phyloP scores from a whole-genome alignment of 2,797 vertebrate species.

The Coreius guichenoti region DNA sequence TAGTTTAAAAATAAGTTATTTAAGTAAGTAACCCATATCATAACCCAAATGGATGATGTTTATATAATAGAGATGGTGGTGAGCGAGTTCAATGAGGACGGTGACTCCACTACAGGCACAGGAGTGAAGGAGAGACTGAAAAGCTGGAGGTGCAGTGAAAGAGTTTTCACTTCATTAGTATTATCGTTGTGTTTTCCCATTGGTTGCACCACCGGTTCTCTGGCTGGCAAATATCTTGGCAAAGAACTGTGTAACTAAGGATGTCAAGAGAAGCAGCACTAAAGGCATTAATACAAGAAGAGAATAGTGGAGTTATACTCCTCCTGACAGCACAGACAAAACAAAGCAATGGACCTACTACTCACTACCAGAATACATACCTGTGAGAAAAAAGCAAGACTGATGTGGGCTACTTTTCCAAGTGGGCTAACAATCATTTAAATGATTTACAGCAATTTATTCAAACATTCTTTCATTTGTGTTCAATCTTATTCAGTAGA shows the following conservation, averaged over 20 bases:
- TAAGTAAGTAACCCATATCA: no score
- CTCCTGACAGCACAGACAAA: conserved; percentile 20
- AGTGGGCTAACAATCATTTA: conserved; percentile 44
- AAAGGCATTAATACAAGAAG: conserved; percentile 44
- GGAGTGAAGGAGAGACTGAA: background rate
- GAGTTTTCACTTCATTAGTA: conserved; percentile 57
- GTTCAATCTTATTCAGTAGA: background rate
- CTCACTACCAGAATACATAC: conserved; percentile 44
- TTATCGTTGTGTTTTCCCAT: conserved; percentile 28
- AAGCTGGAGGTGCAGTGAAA: conserved; percentile 32
- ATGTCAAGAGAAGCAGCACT: conserved; percentile 44
- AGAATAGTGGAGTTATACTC: conserved; percentile 41
- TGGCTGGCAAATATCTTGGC: conserved; percentile 74
- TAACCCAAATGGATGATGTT: background rate
- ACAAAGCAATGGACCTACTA: conserved; percentile 50
- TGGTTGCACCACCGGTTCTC: conserved; percentile 63
- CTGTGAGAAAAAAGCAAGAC: conserved; percentile 1
- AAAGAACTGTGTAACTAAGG: conserved; percentile 77
- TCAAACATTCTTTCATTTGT: background rate
- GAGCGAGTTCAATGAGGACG: background rate
- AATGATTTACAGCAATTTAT: conserved; percentile 13
- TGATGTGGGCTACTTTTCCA: conserved; percentile 39
- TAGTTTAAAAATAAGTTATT: no score
- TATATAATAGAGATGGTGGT: background rate
- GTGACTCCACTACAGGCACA: background rate